Evolutionary conservation across 2,797 vertebrate genomes (phyloP).

Genomic region (Spheniscus humboldti): DNA sequence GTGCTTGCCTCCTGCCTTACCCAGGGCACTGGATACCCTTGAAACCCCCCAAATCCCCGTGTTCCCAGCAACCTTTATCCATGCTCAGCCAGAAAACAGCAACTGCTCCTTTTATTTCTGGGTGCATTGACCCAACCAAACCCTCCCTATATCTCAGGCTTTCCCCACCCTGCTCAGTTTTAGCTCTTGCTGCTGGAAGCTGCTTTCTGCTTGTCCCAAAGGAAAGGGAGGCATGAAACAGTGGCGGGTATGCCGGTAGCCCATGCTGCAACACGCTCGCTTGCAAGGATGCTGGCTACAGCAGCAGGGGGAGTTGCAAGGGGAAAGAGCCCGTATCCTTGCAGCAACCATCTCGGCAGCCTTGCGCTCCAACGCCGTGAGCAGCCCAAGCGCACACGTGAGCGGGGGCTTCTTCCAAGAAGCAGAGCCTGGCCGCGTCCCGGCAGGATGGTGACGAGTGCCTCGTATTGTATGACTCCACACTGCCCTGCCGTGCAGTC

Average conservation of each 20-base stretch:
- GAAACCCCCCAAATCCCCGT: not conserved
- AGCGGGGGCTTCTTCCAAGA: not conserved
- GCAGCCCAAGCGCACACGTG: fast-evolving
- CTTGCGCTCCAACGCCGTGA: fast-evolving
- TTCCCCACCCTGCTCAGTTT: not conserved
- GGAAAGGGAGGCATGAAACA: not conserved
- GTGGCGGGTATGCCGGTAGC: fast-evolving
- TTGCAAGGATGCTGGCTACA: not conserved
- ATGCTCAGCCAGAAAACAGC: not conserved
- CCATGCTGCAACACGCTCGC: fast-evolving
- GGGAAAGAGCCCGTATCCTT: not conserved
- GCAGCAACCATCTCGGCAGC: not conserved
- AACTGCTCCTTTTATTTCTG: not conserved
- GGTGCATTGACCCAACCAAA: not conserved
- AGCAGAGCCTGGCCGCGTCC: not conserved
- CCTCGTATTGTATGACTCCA: fast-evolving
- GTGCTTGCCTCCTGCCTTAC: not conserved
- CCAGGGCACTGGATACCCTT: not conserved
- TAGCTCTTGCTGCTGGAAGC: not conserved
- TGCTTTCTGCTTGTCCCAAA: not conserved
- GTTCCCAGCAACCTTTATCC: not conserved
- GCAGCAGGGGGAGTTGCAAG: not conserved
- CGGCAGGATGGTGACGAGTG: not conserved
- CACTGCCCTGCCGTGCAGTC: fast-evolving
- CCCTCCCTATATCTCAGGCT: not conserved